These are phyloP conservation scores for Rhogogaster chlorosoma DNA, from an alignment of 2,888 invertebrate genomes.

Conservation along the genomic window DNA sequence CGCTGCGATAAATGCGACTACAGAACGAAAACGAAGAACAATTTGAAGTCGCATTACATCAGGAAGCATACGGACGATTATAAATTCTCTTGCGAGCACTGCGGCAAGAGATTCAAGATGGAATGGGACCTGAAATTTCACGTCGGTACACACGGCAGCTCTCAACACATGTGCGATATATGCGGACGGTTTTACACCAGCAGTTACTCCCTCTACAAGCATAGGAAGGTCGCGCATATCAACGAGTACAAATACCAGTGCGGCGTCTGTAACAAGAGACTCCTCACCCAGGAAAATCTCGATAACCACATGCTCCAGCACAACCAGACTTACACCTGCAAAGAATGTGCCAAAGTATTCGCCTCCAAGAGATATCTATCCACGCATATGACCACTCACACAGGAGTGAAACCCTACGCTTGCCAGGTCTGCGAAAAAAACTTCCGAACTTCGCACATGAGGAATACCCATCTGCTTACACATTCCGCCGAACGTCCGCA, in stretches of 20 bases:
- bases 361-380: slow-evolving; percentile 68
- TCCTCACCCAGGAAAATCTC: slow-evolving; percentile 66
- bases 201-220: slow-evolving; percentile 68
- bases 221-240: slow-evolving; percentile 67
- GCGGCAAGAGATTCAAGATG: slow-evolving; percentile 68
- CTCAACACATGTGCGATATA: slow-evolving; percentile 70
- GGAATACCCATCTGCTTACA: slow-evolving; percentile 65
- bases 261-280: slow-evolving; percentile 66
- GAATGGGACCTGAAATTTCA: slow-evolving; percentile 71
- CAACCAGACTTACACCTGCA: slow-evolving; percentile 65
- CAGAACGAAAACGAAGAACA: slow-evolving; percentile 64
- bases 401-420: slow-evolving; percentile 65
- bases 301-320: slow-evolving; percentile 68
- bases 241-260: slow-evolving; percentile 70
- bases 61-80: slow-evolving; percentile 67
- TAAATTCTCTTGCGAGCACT: slow-evolving; percentile 67
- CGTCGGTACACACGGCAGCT: slow-evolving; percentile 65
- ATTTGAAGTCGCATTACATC: slow-evolving; percentile 66
- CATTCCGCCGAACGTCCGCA: slow-evolving; percentile 65
- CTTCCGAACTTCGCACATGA: slow-evolving; percentile 65
- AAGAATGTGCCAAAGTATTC: slow-evolving; percentile 69
- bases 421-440: slow-evolving; percentile 68
- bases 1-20: slow-evolving; percentile 69
- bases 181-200: slow-evolving; percentile 70
- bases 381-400: slow-evolving; percentile 66